These are phyloP conservation scores for Scaptomyza parva DNA, from an alignment of 2,888 invertebrate species.

Conservation along the genomic window DNA sequence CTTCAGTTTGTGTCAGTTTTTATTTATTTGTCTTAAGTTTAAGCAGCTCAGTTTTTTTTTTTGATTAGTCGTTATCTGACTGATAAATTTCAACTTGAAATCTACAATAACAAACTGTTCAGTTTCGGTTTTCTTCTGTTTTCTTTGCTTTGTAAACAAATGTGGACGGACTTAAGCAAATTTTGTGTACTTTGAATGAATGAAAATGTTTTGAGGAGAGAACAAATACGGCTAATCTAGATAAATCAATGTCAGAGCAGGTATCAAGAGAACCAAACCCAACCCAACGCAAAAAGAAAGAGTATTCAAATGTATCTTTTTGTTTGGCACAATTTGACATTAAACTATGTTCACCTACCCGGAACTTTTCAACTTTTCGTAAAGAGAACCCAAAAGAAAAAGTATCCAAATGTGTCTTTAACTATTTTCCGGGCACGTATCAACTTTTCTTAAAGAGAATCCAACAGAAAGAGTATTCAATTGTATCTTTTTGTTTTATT, in stretches of 20 bases:
- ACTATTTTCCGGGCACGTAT: no score
- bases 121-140: background rate
- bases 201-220: background rate
- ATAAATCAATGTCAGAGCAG: background rate
- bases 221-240: background rate
- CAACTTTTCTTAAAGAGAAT: background rate
- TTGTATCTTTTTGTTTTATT: constrained; percentile 5
- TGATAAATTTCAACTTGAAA: constrained; percentile 19
- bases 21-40: constrained; percentile 17
- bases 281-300: background rate
- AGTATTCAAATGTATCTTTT: constrained; percentile 13
- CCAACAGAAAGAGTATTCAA: constrained; percentile 10
- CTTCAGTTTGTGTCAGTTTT: constrained; percentile 24
- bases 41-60: constrained; percentile 14
- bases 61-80: constrained; percentile 21
- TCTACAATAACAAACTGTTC: constrained; percentile 10
- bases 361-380: no score
- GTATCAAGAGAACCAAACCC: no score
- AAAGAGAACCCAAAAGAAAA: no score
- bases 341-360: constrained; percentile 35
- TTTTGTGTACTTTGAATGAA: constrained; percentile 2
- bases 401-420: no score
- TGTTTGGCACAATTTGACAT: constrained; percentile 7
- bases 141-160: constrained; percentile 18
- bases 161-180: background rate